Evolutionary conservation across 2,888 invertebrate species (phyloP), one percentile per base, ranked within the genome.

Genomic region (Eustalomyia histrio): DNA sequence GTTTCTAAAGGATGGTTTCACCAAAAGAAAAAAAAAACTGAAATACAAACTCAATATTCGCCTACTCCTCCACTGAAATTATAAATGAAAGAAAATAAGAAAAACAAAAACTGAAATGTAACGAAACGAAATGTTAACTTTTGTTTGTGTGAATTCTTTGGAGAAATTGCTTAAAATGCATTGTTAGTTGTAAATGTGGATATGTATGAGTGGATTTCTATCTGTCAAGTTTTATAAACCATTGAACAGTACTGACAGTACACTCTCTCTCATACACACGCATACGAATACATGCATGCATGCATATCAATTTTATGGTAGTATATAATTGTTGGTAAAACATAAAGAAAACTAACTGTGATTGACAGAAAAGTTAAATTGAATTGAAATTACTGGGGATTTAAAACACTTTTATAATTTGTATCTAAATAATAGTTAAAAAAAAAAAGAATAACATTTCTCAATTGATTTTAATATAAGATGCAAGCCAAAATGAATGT

Each of bases 341-440:
- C 43, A 47, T 47, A 47, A 14, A 47, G 43, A n/a, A 47, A 47
- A 50, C 65, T 65, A 65, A 65, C 53, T 53, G 33, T 53, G 65
- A 65, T 65, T 65, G 65, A 65, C 65, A 65, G 17, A 53, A 53
- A 65, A 65, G 65, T 65, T 65, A 65, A 65, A 55, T 65, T 65
- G 53, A 65, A 65, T 53, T 65, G 35, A 65, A 53, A 53, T 17
- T 53, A 39, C 35, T 53, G 39, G 53, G 65, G 53, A 53, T 65
- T 53, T 53, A 39, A 53, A 65, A 16, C n/a, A 18, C 43, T 47
- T 6, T 2, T 33, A 53, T 65, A 65, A 53, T 29, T 29, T 39
- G 39, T 39, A 39, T 39, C 39, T 4, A 39, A 39, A 12, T 12
- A n/a, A 47, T 5, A 47, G 43, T 4, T 14, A 47, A 47, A 47